phyloP scores from a whole-genome alignment of 2,113 vertebrate species.

The Cricetomys ansorgei region DNA sequence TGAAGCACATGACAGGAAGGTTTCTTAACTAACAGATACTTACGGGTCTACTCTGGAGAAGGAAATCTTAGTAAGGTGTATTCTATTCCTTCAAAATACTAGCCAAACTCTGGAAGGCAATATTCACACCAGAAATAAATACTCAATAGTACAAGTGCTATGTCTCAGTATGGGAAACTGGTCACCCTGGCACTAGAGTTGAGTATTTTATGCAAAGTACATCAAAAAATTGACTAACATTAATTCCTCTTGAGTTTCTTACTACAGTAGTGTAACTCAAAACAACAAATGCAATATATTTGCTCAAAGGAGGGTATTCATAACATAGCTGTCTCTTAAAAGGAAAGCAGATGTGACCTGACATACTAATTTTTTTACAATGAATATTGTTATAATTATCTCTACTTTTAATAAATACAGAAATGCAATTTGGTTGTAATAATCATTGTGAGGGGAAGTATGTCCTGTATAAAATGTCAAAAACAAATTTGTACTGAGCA shows the following conservation, averaged over 20 bases:
- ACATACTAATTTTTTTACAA: background rate
- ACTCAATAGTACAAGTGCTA: background rate
- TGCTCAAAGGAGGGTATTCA: background rate
- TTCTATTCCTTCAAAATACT: background rate
- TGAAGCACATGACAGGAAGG: background rate
- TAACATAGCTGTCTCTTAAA: background rate
- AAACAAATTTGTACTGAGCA: background rate
- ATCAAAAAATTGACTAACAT: background rate
- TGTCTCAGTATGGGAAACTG: background rate
- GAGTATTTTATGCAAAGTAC: constrained; percentile 30
- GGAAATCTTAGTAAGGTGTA: background rate
- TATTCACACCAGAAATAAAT: background rate
- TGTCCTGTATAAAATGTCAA: constrained; percentile 49
- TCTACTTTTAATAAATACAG: background rate
- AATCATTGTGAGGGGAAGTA: background rate
- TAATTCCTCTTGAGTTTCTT: background rate
- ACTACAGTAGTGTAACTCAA: background rate
- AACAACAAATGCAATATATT: background rate
- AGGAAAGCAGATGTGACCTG: background rate
- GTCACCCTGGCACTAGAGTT: background rate
- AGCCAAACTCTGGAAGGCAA: constrained; percentile 4
- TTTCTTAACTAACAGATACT: background rate
- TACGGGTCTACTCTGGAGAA: background rate
- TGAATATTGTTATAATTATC: background rate
- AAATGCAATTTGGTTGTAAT: constrained; percentile 25